A percentile compares a stretch with the other conserved stretches of the same genome.
Evolutionary conservation across 1,140 invertebrate species (phyloP).

Genomic region (Drosophila orena): DNA sequence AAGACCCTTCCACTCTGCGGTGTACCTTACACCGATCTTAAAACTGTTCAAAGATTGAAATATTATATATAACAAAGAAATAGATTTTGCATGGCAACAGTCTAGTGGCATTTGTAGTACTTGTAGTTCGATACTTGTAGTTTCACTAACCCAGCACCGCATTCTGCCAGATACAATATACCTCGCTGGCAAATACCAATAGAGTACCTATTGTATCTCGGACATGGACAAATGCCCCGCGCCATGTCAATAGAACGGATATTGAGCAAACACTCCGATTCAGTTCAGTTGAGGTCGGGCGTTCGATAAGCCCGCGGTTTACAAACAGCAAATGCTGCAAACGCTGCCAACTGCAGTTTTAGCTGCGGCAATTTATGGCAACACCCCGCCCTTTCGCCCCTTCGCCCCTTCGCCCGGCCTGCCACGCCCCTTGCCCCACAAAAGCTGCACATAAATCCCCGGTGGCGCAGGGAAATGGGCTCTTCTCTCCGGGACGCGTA

Average conservation of each 20-base stretch:
- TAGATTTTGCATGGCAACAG: too few relatives aligned
- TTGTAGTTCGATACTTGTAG: too few relatives aligned
- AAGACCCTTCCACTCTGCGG: not conserved
- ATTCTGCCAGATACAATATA: not conserved
- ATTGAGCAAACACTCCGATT: slow-evolving; percentile 53
- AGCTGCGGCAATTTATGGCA: slow-evolving; percentile 77
- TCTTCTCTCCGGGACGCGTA: slow-evolving; percentile 33
- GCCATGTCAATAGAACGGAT: slow-evolving; percentile 54
- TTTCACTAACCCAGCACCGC: not conserved
- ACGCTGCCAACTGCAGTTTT: slow-evolving; percentile 66
- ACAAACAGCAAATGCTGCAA: slow-evolving; percentile 52
- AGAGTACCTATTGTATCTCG: slow-evolving; percentile 6
- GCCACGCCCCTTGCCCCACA: not conserved
- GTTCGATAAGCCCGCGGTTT: slow-evolving; percentile 53
- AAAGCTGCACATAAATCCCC: slow-evolving; percentile 63
- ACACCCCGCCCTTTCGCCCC: slow-evolving; percentile 18
- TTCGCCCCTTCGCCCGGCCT: not conserved
- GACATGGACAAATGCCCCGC: slow-evolving; percentile 16
- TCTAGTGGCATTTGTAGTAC: too few relatives aligned
- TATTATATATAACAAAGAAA: not conserved
- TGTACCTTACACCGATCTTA: not conserved
- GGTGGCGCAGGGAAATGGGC: slow-evolving; percentile 45
- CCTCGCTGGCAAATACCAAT: not conserved
- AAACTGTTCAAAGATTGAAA: too few relatives aligned
- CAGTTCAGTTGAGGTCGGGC: slow-evolving; percentile 36